Percentiles rank a stretch among this genome's conserved stretches.
phyloP scores from a whole-genome alignment of 1,140 invertebrate species.

The Spodoptera litura region DNA sequence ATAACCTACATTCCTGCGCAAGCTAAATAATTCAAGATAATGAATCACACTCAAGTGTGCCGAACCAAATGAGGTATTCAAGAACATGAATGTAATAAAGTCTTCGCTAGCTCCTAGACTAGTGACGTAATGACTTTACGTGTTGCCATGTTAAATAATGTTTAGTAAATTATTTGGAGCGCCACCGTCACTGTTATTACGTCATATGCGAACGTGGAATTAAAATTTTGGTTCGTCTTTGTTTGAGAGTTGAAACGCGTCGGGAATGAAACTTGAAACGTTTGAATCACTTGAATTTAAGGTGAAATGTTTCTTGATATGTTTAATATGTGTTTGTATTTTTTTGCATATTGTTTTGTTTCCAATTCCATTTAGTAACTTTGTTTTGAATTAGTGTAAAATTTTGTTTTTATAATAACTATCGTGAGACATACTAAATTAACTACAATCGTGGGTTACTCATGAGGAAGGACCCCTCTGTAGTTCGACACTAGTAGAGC shows the following conservation, averaged over 20 bases:
- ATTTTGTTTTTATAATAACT: too few species aligned
- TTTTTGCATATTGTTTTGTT: too few species aligned
- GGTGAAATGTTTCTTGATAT: not conserved
- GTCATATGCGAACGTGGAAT: not conserved
- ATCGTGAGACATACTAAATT: too few species aligned
- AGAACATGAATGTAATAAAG: not conserved
- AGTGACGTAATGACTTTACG: conserved; percentile 28
- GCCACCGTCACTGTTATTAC: conserved; percentile 29
- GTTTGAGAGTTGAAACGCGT: not conserved
- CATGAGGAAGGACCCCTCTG: too few species aligned
- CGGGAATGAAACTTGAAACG: too few species aligned
- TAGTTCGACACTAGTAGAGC: too few species aligned
- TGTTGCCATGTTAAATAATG: conserved; percentile 47
- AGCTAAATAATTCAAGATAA: too few species aligned
- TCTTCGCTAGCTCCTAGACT: not conserved
- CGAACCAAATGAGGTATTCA: not conserved
- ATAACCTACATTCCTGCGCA: too few species aligned
- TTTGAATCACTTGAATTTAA: not conserved
- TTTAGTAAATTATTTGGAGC: conserved; percentile 49
- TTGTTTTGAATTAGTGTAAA: too few species aligned
- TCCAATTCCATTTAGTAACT: too few species aligned
- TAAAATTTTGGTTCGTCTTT: conserved; percentile 18
- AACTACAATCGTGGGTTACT: too few species aligned
- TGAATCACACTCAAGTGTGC: not conserved
- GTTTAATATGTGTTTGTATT: too few species aligned